Evolutionary conservation across 1,140 invertebrate species (phyloP).

Genomic region (Tetranychus urticae): DNA sequence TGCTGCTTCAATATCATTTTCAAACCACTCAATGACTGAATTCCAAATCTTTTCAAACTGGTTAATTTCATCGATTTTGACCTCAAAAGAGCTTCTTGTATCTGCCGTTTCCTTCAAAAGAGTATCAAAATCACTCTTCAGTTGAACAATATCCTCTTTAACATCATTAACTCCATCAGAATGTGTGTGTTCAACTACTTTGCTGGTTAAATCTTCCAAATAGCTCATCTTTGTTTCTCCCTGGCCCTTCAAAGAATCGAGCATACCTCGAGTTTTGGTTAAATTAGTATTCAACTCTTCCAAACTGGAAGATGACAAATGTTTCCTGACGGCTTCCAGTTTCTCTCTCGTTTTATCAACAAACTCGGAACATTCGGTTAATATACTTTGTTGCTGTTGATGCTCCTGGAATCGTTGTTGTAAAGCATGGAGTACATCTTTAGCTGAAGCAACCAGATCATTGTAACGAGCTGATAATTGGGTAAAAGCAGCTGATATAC

Average conservation of each 20-base stretch:
- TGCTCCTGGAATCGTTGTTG: slow-evolving; percentile 61
- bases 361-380: slow-evolving; percentile 74
- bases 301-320: slow-evolving; percentile 38
- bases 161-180: slow-evolving; percentile 57
- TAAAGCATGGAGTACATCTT: slow-evolving; percentile 69
- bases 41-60: slow-evolving; percentile 40
- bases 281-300: slow-evolving; percentile 58
- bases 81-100: slow-evolving; percentile 40
- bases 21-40: slow-evolving; percentile 33
- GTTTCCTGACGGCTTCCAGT: slow-evolving; percentile 36
- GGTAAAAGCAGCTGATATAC: slow-evolving; percentile 76
- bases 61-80: slow-evolving; percentile 45
- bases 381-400: slow-evolving; percentile 38
- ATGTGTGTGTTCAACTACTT: slow-evolving; percentile 73
- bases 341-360: slow-evolving; percentile 62
- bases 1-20: slow-evolving; percentile 51
- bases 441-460: slow-evolving; percentile 61
- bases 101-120: slow-evolving; percentile 52
- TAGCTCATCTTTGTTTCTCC: slow-evolving; percentile 67
- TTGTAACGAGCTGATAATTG: slow-evolving; percentile 84
- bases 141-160: slow-evolving; percentile 60
- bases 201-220: slow-evolving; percentile 66
- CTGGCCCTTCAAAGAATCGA: slow-evolving; percentile 53
- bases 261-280: slow-evolving; percentile 51
- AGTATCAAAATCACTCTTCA: slow-evolving; percentile 68